Base-by-base conservation (phyloP, 2,888 invertebrate genomes). In the Perdita meconis region DNA sequence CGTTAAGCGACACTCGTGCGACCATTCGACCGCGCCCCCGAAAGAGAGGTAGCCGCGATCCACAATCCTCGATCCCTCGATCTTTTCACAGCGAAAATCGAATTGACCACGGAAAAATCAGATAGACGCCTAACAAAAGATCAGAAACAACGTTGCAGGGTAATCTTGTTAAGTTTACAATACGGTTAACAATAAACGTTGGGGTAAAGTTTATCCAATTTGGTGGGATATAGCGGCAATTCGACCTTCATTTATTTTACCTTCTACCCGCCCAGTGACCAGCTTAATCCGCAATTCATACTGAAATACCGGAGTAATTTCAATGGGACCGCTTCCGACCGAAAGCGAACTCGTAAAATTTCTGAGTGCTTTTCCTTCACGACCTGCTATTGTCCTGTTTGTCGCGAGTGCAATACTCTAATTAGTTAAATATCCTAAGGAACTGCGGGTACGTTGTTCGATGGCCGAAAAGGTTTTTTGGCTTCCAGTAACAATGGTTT, bases 111-210 rank as follows among this genome's bases (percentile, higher is more conserved):
- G n/a, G n/a, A n/a, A n/a, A n/a, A n/a, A n/a, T n/a, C n/a, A n/a
- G n/a, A n/a, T n/a, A n/a, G n/a, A n/a, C n/a, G n/a, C n/a, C n/a
- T n/a, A n/a, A n/a, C n/a, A n/a, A n/a, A n/a, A n/a, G n/a, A n/a
- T n/a, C n/a, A n/a, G n/a, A n/a, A n/a, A n/a, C n/a, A n/a, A n/a
- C n/a, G 55, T 40, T 44, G 26, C 66, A 67, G 59, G 50, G 66
- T 83, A 85, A 85, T 82, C 83, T 81, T 72, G 73, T 86, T 84
- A 82, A 71, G n/a, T 22, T 8, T 24, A 77, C 82, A 84, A 81
- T 81, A 57, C 47, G 59, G 66, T 79, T 85, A 86, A 87, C 82
- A 84, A 83, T 22, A 22, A 12, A 81, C 57, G 64, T 74, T 74
- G 66, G 66, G 71, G 70, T 68, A 65, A 78, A 82, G 73, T 83